Base-by-base conservation (phyloP, 2,797 vertebrate species). In the Alosa sapidissima region DNA sequence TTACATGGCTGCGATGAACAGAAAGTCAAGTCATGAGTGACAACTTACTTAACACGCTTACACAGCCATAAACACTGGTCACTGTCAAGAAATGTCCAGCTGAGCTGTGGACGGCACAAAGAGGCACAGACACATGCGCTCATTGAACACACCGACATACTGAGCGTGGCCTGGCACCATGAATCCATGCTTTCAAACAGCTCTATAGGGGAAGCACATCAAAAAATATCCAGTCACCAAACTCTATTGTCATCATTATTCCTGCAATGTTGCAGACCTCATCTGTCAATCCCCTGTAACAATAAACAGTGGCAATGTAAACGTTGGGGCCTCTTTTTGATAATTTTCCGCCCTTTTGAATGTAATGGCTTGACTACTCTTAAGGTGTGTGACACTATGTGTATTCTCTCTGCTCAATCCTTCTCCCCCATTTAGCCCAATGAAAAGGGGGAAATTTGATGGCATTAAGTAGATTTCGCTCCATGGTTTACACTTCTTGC, bases 401-500 rank as follows among this genome's bases (percentile, higher is more conserved):
- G 93, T 93, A 94, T 92, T 94, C 93, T 93, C 91, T 94, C 95
- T 94, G 93, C 94, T 93, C 93, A 94, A 93, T 91, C 89, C 92
- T 89, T 92, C 90, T 93, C 93, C 93, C 94, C 93, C 94, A 94
- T 95, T 94, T 92, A 88, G 89, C 90, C 87, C 91, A 92, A 95
- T 94, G 94, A 95, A 95, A 47, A 90, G 94, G 91, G 91, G 91
- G 92, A 93, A 92, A 94, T 94, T 83, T 89, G 88, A 94, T 91
- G 94, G 94, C 94, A 94, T 96, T 95, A 96, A 94, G 94, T 95
- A 94, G 92, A 94, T 96, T 95, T 94, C 0, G 93, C 93, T 94
- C 94, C 93, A 94, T 93, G 94, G 92, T 94, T 94, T 93, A 93
- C 94, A 94, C 92, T 94, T 94, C 94, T 91, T 93, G 89, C 92